Conservation (phyloP, 1,140 invertebrate genomes). For the Drosophila punjabiensis region DNA sequence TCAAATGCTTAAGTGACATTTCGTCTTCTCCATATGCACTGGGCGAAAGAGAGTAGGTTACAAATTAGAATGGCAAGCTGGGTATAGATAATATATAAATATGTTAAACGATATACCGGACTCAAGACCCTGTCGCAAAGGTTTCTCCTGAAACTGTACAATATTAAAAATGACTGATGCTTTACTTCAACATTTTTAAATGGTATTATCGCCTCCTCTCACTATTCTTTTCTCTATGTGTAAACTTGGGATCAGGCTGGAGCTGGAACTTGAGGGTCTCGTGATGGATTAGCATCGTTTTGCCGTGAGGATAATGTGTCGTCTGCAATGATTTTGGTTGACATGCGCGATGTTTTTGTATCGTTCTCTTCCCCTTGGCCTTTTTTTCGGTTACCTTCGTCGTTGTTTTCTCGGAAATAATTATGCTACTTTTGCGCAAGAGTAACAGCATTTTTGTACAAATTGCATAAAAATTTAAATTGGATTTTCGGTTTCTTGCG, state of each 20-base stretch:
- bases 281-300: constrained; percentile 84
- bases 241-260: constrained; percentile 16
- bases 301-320: constrained; percentile 79
- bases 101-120: too few species aligned
- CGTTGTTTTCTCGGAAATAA: constrained; percentile 78
- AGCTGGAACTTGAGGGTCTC: constrained; percentile 38
- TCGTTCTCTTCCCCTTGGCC: constrained; percentile 4
- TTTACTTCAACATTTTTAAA: neutral
- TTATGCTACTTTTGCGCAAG: constrained; percentile 82
- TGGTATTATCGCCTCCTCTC: neutral
- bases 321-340: constrained; percentile 82
- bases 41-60: neutral
- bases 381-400: constrained; percentile 16
- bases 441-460: constrained; percentile 85
- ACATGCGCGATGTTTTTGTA: constrained; percentile 60
- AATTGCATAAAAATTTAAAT: constrained; percentile 85
- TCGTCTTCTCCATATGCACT: constrained; percentile 47
- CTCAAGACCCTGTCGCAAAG: too few species aligned
- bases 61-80: too few species aligned
- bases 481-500: constrained; percentile 53
- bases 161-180: neutral
- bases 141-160: neutral
- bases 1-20: constrained; percentile 81
- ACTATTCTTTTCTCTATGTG: constrained; percentile 4
- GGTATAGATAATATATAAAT: too few species aligned